These are phyloP conservation scores for Papilio dardanus DNA, from an alignment of 1,140 invertebrate species.

Conservation along the genomic window DNA sequence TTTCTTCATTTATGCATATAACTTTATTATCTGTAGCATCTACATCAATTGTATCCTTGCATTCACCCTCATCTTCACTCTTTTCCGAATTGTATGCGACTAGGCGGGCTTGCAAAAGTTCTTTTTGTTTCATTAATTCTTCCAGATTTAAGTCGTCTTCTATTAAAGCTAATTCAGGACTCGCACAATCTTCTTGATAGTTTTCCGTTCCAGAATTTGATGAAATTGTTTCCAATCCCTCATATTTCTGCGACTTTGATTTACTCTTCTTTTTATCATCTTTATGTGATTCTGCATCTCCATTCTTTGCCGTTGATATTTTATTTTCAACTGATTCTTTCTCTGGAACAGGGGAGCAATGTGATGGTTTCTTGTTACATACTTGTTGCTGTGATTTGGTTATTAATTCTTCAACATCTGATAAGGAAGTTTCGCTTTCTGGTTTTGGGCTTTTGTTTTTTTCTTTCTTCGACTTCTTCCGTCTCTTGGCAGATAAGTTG, in stretches of 20 bases:
- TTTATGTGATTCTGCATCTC: conserved; percentile 59
- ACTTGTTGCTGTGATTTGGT: conserved; percentile 60
- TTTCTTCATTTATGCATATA: conserved; percentile 58
- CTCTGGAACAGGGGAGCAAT: conserved; percentile 47
- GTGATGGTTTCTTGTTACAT: conserved; percentile 36
- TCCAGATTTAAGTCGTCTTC: conserved; percentile 94
- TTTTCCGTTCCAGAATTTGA: conserved; percentile 88
- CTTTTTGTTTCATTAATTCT: conserved; percentile 94
- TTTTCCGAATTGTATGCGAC: conserved; percentile 83
- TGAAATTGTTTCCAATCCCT: conserved; percentile 85
- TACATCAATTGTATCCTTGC: conserved; percentile 30
- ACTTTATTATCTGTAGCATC: conserved; percentile 47
- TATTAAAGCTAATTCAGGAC: conserved; percentile 89
- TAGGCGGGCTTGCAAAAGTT: conserved; percentile 85
- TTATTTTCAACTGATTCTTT: conserved; percentile 44
- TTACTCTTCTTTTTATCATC: conserved; percentile 56
- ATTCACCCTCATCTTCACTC: conserved; percentile 57
- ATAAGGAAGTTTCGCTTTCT: conserved; percentile 75
- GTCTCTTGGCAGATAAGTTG: conserved; percentile 59
- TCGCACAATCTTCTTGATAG: conserved; percentile 88
- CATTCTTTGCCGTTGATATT: conserved; percentile 63
- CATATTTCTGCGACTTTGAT: conserved; percentile 47
- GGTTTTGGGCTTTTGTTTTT: conserved; percentile 57
- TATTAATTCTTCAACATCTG: conserved; percentile 70
- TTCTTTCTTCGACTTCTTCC: conserved; percentile 66